Evolutionary conservation across 2,888 invertebrate species (phyloP), one percentile per base, ranked within the genome.

Genomic region (Caenorhabditis virilis): DNA sequence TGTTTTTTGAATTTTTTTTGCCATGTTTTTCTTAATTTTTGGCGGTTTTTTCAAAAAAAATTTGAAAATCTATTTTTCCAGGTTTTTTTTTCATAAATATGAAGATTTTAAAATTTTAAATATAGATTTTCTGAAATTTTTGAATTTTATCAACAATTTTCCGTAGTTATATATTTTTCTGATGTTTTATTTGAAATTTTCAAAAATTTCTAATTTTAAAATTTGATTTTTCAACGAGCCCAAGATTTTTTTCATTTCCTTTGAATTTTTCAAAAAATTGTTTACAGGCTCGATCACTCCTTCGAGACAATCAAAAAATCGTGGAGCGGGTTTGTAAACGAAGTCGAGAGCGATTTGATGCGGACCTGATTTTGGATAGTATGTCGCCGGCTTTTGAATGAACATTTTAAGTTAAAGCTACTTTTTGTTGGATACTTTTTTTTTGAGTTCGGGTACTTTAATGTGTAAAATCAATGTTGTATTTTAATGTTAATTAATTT

Each of bases 261-360:
- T n/a, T n/a, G n/a, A n/a, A n/a, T n/a, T n/a, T n/a, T n/a, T n/a
- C n/a, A n/a, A n/a, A n/a, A n/a, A n/a, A n/a, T n/a, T n/a, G n/a
- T n/a, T n/a, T 54, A 20, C 57, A 63, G 63, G 63, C 63, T 1
- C 52, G 63, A 22, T 15, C 49, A 11, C 47, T 64, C 39, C 42
- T 64, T 2, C 53, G 47, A 7, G 63, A 64, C 25, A 58, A 58
- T 25, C 63, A 47, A 1, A 16, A 1, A 9, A 18, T 51, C 4
- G 26, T 58, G 18, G 63, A 64, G 33, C 39, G 58, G 36, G 46
- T 64, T 22, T 64, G 58, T 36, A 64, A 54, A 36, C 30, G 63
- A 30, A 58, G 54, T 26, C 35, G 41, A 7, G 45, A 54, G n/a
- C 23, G 38, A 27, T 47, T 35, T 33, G 26, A 53, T 27, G 63